A percentile compares a stretch with the other conserved stretches of the same genome.
These are phyloP conservation scores for Lytechinus variegatus DNA, from an alignment of 35 echinoderm and acorn worm species.

Conservation along the genomic window DNA sequence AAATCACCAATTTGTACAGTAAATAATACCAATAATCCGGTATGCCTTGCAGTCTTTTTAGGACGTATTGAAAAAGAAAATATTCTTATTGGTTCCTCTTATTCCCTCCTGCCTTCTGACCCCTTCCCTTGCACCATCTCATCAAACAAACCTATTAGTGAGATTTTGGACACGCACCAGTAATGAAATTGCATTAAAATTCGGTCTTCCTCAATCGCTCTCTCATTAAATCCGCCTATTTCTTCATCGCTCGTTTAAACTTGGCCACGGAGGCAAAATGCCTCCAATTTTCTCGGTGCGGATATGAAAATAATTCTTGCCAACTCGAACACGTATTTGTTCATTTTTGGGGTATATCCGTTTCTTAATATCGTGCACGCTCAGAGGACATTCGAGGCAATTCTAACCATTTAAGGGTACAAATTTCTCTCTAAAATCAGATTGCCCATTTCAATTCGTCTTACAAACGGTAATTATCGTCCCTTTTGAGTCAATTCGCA, in stretches of 20 bases:
- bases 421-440: background rate
- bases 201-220: conserved; percentile 13
- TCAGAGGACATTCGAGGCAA: background rate
- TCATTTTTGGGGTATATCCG: conserved; percentile 22
- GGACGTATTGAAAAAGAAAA: background rate
- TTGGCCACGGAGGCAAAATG: conserved; percentile 9
- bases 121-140: background rate
- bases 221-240: conserved; percentile 4
- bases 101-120: background rate
- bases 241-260: conserved; percentile 17
- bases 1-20: background rate
- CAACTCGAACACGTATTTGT: conserved; percentile 37
- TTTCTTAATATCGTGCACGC: conserved; percentile 39
- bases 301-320: conserved; percentile 32
- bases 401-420: background rate
- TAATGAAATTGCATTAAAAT: conserved; percentile 23
- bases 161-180: conserved; percentile 38
- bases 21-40: background rate
- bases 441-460: background rate
- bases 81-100: background rate
- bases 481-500: background rate
- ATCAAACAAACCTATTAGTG: background rate
- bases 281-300: background rate
- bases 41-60: background rate
- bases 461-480: background rate